Evolutionary conservation across 2,113 vertebrate species (phyloP).

Genomic region (Rafetus swinhoei): DNA sequence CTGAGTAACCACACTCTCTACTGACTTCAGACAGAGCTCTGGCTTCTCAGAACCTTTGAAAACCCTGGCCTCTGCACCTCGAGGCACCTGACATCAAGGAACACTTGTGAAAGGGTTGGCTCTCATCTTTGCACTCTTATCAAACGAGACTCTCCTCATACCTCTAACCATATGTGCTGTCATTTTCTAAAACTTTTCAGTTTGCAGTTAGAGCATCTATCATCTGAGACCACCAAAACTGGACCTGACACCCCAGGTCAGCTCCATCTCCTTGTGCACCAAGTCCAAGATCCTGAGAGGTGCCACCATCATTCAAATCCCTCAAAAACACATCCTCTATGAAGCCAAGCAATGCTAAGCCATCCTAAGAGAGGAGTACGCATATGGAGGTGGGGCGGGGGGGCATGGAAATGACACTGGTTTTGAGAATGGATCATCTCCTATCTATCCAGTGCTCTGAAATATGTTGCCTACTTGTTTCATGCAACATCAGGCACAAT

Average conservation of each 20-base stretch:
- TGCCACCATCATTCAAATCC: neutral
- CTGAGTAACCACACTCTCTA: neutral
- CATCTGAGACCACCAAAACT: neutral
- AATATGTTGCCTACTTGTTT: neutral
- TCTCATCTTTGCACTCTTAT: neutral
- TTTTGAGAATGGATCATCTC: neutral
- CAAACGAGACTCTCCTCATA: rapidly evolving
- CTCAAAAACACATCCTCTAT: neutral
- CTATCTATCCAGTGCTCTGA: neutral
- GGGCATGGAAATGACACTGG: neutral
- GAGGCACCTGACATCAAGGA: neutral
- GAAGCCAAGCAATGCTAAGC: neutral
- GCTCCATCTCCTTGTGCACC: neutral
- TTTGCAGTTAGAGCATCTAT: neutral
- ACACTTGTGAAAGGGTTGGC: neutral
- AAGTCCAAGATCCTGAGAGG: neutral
- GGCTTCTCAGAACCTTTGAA: neutral
- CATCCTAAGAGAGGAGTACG: neutral
- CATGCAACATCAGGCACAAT: neutral
- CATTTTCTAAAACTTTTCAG: neutral
- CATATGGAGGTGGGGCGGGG: neutral
- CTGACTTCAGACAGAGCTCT: neutral
- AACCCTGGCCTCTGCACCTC: neutral
- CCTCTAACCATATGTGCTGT: neutral
- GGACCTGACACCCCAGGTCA: neutral